Base-by-base conservation (phyloP, 2,113 vertebrate species). In the Gadus macrocephalus region DNA sequence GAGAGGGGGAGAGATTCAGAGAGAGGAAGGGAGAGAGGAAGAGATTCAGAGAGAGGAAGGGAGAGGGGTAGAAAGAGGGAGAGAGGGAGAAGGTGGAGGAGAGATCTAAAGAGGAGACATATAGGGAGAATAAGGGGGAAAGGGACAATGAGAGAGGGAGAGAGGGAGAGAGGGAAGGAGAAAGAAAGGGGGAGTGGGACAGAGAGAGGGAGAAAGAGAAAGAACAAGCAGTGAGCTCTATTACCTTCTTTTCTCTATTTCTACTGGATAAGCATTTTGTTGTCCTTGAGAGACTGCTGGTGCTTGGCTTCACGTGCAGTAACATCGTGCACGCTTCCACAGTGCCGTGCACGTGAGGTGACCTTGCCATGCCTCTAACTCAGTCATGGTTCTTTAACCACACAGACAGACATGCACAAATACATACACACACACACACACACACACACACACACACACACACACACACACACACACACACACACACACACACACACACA, bases 221-320 rank as follows among this genome's bases (percentile, higher is more conserved):
- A 62, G 63, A 42, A 35, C 17, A 81, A 81, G 80, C 76, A 74
- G 64, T 83, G 75, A 77, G 77, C 77, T 74, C 74, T 67, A 75
- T 53, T 68, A 78, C 82, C 76, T 77, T 74, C 69, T 74, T 72
- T 58, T 58, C 68, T 66, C 78, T 78, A 79, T 83, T 86, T 69
- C 76, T 73, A 82, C 79, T 83, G 75, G 77, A 87, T 89, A 89
- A 89, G 87, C 88, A 90, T 82, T 90, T 90, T 89, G 86, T 89
- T 87, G 88, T 90, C 88, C 88, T 90, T 90, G 88, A 69, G 81
- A 90, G 86, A 81, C 87, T 82, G 85, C 86, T 86, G 85, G 86
- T 86, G 83, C 86, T 86, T 78, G 77, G 87, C 88, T 85, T 71
- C 84, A 81, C 67, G 64, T 70, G 87, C 87, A 85, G 80, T 68